Evolutionary conservation across 2,797 vertebrate species (phyloP).

Genomic region (Anguilla marmorata): DNA sequence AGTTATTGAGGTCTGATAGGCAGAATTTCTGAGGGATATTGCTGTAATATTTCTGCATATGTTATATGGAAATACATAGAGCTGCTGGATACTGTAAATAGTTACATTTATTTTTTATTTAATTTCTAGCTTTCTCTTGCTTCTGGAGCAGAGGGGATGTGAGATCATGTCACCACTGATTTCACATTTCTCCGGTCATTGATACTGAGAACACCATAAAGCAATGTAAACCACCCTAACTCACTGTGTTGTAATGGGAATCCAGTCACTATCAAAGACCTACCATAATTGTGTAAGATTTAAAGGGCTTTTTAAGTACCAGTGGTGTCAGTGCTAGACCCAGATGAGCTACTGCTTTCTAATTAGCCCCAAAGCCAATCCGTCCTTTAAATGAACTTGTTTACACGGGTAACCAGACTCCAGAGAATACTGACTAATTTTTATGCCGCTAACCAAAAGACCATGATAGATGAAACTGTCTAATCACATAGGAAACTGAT

Average conservation of each 20-base stretch:
- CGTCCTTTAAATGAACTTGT: conserved; percentile 3
- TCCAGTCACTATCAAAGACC: not conserved
- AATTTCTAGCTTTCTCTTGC: not conserved
- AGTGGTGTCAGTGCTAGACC: not conserved
- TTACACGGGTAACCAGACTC: not conserved
- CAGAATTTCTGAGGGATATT: not conserved
- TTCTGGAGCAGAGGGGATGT: not conserved
- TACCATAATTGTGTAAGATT: not conserved
- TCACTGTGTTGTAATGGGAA: not conserved
- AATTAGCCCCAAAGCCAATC: conserved; percentile 9
- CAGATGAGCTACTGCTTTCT: not conserved
- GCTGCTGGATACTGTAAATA: not conserved
- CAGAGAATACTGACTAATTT: not conserved
- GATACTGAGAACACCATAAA: not conserved
- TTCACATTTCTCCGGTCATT: not conserved
- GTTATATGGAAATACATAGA: not conserved
- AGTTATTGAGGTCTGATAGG: conserved; percentile 3
- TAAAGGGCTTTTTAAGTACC: conserved; percentile 2
- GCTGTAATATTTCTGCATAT: not conserved
- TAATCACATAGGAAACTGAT: not conserved
- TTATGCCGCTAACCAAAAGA: not conserved
- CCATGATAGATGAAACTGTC: not conserved
- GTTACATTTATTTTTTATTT: not conserved
- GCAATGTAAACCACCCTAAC: not conserved
- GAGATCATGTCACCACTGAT: not conserved